Evolutionary conservation across 2,797 vertebrate species (phyloP), one percentile per base, ranked within the genome.

Genomic region (Ispidina lecontei): DNA sequence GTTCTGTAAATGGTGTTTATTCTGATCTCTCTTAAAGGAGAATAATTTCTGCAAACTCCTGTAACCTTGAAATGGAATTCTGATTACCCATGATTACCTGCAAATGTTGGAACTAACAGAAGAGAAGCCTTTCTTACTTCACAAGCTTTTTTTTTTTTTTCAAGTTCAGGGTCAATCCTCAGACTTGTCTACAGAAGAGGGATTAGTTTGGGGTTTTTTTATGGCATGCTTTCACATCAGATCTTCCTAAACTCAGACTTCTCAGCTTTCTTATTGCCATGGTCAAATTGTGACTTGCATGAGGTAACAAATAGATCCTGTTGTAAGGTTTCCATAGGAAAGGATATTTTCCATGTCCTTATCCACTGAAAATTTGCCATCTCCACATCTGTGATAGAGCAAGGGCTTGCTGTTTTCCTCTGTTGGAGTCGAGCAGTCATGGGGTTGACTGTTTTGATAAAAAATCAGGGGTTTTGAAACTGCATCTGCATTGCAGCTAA

Each of bases 1-100:
- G 26, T 72, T 91, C 55, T 90, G 28, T 80, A 70, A 69, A 89
- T 64, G 6, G 69, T 88, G 55, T 79, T 93, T 87, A 88, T 84
- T 92, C 68, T 73, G 12, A 58, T 81, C 44, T 64, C 58, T 87
- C 18, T 47, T 76, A 67, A 17, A 80, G 22, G 9, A 47, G 14
- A 83, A 69, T 77, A 4, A 21, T 79, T 93, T 77, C 63, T 89
- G 39, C 62, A 87, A 86, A 69, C 52, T 63, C 29, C 33, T 84
- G 23, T 69, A 68, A 81, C 91, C 75, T 93, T 88, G 84, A 72
- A 49, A 77, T 31, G 17, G 56, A 93, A 78, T 72, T 87, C 33
- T 83, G 33, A 75, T 80, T 91, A 55, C 46, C 84, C 94, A 65
- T 21, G 76, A 82, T 79, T 83, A 71, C 64, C 62, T 80, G 68